These are phyloP conservation scores for Neuroscelio doddi DNA, from an alignment of 2,888 invertebrate species.

Conservation along the genomic window DNA sequence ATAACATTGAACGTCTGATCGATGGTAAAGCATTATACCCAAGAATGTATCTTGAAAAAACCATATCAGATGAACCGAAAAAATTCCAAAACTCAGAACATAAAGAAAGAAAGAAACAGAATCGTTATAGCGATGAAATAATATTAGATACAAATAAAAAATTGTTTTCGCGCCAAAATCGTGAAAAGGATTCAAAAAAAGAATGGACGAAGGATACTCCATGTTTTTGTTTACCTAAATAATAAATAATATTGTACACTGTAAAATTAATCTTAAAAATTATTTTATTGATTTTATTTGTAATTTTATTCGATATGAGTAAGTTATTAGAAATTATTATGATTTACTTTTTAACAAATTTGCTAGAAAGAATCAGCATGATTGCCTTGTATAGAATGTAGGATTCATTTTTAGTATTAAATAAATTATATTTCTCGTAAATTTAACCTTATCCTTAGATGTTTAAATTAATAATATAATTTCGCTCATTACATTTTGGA, in stretches of 20 bases:
- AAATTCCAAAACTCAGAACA: constrained; percentile 12
- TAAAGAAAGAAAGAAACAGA: constrained; percentile 25
- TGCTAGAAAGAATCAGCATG: constrained; percentile 12
- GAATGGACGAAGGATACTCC: not conserved
- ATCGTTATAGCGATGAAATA: constrained; percentile 43
- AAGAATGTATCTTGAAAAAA: constrained; percentile 18
- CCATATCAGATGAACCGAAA: constrained; percentile 10
- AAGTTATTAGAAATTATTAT: too few species aligned
- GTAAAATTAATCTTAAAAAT: not conserved
- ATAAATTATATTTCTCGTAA: too few species aligned
- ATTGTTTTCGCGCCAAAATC: constrained; percentile 37
- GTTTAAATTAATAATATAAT: too few species aligned
- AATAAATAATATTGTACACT: not conserved
- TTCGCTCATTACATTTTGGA: too few species aligned
- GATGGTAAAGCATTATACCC: constrained; percentile 18
- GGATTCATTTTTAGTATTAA: too few species aligned
- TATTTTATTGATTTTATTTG: not conserved
- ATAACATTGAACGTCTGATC: constrained; percentile 14
- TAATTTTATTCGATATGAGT: too few species aligned
- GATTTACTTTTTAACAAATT: too few species aligned
- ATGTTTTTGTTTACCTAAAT: too few species aligned
- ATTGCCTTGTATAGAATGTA: constrained; percentile 9
- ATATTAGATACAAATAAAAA: constrained; percentile 44
- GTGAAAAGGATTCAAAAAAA: constrained; percentile 11
- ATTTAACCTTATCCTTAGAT: too few species aligned